A percentile compares a stretch with the other conserved stretches of the same genome.
Conservation (phyloP, 2,113 vertebrate species). For the Panurus biarmicus region DNA sequence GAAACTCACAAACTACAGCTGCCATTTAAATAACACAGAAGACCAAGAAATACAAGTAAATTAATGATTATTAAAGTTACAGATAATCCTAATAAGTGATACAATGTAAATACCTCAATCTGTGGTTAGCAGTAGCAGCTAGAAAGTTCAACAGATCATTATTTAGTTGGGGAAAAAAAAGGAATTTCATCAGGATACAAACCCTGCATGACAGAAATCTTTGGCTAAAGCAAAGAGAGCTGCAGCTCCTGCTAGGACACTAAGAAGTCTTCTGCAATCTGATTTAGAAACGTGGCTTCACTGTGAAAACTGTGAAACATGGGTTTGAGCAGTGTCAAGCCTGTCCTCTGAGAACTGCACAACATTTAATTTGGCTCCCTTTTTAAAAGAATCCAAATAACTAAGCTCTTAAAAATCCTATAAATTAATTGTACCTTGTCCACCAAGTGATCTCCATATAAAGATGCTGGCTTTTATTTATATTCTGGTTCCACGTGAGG, state of each 20-base stretch:
- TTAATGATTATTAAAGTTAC: neutral
- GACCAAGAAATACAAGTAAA: neutral
- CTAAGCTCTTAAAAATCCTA: neutral
- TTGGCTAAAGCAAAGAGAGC: neutral
- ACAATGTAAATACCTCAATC: neutral
- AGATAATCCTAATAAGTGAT: neutral
- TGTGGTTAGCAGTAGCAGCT: neutral
- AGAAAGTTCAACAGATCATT: neutral
- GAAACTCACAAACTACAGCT: neutral
- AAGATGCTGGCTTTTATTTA: neutral
- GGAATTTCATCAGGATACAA: neutral
- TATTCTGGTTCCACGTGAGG: neutral
- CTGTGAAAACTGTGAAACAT: fast-evolving
- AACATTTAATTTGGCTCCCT: neutral
- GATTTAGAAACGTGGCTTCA: neutral
- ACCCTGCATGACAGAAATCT: neutral
- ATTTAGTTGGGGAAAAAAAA: neutral
- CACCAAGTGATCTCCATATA: neutral
- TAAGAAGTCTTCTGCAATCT: neutral
- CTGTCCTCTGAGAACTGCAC: neutral
- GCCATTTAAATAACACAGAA: neutral
- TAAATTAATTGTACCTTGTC: neutral
- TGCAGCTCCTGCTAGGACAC: neutral
- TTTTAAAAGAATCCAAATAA: neutral
- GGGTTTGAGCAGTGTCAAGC: neutral